These are phyloP conservation scores for Nomada flava DNA, from an alignment of 2,888 invertebrate species.

Conservation along the genomic window DNA sequence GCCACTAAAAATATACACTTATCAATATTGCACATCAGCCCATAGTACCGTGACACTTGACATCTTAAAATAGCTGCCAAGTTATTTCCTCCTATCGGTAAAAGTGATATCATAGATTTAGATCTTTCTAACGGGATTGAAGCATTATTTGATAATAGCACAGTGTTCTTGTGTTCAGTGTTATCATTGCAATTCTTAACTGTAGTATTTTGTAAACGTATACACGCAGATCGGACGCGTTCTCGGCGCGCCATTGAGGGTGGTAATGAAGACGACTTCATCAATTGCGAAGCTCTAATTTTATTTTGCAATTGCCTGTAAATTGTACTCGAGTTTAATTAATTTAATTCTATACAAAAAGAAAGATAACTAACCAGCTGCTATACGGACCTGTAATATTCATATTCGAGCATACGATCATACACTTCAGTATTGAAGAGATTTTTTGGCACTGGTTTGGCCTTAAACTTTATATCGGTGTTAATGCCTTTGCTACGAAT, in stretches of 20 bases:
- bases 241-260: conserved; percentile 89
- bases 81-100: conserved; percentile 84
- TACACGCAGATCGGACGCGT: conserved; percentile 74
- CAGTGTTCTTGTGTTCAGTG: conserved; percentile 18
- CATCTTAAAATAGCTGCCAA: conserved; percentile 88
- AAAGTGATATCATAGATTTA: conserved; percentile 75
- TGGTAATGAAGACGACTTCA: conserved; percentile 88
- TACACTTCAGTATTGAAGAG: conserved; percentile 90
- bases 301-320: conserved; percentile 86
- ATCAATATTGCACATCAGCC: not conserved
- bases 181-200: conserved; percentile 61
- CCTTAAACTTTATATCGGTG: conserved; percentile 85
- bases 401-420: conserved; percentile 89
- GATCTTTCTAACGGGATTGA: conserved; percentile 76
- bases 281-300: conserved; percentile 89
- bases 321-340: not conserved
- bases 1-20: not conserved
- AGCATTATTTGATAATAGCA: conserved; percentile 16
- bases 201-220: conserved; percentile 57
- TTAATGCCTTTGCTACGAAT: conserved; percentile 69
- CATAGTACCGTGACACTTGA: conserved; percentile 79
- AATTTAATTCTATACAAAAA: not conserved
- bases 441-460: conserved; percentile 89
- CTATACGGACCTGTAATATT: conserved; percentile 87
- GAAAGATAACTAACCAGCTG: not conserved